phyloP scores from a whole-genome alignment of 2,888 invertebrate species.

The Pseudococcus longispinus region DNA sequence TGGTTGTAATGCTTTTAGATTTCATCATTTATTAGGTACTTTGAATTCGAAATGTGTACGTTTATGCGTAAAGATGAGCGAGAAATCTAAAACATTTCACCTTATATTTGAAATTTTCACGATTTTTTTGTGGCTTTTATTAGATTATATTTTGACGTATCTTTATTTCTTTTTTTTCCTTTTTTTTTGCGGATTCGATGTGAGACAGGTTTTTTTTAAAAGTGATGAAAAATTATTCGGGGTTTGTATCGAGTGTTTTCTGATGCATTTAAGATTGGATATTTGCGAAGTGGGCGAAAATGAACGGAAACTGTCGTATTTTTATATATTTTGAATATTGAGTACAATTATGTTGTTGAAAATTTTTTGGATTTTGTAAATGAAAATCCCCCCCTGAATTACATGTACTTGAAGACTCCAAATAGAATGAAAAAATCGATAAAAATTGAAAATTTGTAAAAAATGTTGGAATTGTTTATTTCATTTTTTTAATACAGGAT shows the following conservation, averaged over 20 bases:
- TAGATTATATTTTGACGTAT: background rate
- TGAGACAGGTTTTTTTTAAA: background rate
- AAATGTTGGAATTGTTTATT: too few relatives aligned
- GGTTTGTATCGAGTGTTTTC: background rate
- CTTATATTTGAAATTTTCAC: background rate
- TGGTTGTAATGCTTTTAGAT: background rate
- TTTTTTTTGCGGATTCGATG: background rate
- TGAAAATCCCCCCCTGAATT: too few relatives aligned
- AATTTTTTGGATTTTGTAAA: too few relatives aligned
- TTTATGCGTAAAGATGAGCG: background rate
- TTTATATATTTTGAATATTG: too few relatives aligned
- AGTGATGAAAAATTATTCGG: background rate
- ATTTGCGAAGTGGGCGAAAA: background rate
- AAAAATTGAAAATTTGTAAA: too few relatives aligned
- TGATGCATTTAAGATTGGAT: background rate
- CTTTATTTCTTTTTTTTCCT: background rate
- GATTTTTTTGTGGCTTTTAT: background rate
- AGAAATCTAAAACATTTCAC: background rate
- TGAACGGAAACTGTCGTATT: too few relatives aligned
- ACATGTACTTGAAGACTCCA: too few relatives aligned
- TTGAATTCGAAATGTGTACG: background rate
- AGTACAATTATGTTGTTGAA: too few relatives aligned
- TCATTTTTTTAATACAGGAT: too few relatives aligned
- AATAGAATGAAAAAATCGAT: too few relatives aligned
- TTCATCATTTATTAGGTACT: conserved; percentile 1